Conservation (phyloP, 2,113 vertebrate genomes). For the Psilopsiagon aurifrons region DNA sequence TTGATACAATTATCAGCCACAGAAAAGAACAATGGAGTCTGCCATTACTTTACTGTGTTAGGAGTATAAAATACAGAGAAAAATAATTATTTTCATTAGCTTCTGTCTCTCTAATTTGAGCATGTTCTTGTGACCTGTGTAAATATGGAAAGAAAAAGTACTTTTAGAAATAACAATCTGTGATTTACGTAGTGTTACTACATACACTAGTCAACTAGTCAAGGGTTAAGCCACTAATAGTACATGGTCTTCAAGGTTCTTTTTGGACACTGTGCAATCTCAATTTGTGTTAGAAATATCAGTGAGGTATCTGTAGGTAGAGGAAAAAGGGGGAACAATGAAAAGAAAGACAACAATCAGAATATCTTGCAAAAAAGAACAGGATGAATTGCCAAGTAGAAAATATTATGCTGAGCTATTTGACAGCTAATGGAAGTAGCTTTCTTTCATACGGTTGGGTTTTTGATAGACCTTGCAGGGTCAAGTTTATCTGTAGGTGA, state of each 20-base stretch:
- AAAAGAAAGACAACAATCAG: not conserved
- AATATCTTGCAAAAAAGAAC: not conserved
- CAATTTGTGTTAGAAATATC: not conserved
- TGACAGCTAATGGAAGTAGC: not conserved
- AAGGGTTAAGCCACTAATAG: not conserved
- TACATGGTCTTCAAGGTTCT: not conserved
- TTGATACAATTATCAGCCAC: not conserved
- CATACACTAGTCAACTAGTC: not conserved
- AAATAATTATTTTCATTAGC: not conserved
- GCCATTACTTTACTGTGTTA: not conserved
- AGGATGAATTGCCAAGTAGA: not conserved
- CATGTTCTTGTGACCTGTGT: not conserved
- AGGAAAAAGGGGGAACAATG: not conserved
- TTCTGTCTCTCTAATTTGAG: not conserved
- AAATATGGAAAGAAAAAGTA: not conserved
- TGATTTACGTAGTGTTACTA: not conserved
- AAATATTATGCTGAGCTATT: not conserved
- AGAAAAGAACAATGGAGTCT: not conserved
- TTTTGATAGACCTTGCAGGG: not conserved
- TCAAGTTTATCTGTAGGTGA: not conserved
- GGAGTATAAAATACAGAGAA: not conserved
- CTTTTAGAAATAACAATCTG: not conserved
- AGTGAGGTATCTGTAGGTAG: not conserved
- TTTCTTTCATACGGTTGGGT: not conserved
- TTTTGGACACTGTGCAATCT: not conserved